Evolutionary conservation across 2,797 vertebrate species (phyloP).

Genomic region (Anisognathus igniventris): DNA sequence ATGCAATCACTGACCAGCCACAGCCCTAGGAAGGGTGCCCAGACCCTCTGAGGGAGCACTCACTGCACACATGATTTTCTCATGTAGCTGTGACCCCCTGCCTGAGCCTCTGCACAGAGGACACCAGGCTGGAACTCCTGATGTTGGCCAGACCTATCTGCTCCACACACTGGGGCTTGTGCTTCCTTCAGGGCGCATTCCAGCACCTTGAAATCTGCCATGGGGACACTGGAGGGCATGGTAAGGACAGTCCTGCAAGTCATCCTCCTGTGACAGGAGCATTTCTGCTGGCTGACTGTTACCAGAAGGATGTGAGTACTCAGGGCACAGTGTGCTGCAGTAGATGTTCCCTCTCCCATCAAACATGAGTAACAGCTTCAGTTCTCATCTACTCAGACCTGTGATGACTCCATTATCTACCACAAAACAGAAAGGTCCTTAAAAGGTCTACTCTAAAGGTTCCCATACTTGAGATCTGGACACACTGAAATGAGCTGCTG

Average conservation of each 20-base stretch:
- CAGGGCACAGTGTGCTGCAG: background rate
- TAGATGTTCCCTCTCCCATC: background rate
- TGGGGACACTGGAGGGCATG: background rate
- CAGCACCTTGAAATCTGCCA: background rate
- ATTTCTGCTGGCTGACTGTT: background rate
- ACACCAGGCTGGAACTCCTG: background rate
- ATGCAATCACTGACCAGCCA: background rate
- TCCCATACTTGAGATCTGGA: background rate
- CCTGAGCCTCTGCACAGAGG: rapidly evolving
- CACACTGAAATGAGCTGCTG: background rate
- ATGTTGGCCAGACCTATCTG: background rate
- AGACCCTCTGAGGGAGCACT: background rate
- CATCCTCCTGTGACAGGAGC: background rate
- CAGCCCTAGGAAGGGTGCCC: background rate
- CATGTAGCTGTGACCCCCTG: background rate
- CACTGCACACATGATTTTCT: background rate
- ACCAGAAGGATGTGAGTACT: background rate
- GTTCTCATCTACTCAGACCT: background rate
- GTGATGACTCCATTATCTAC: background rate
- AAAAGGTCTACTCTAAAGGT: background rate
- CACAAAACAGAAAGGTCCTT: background rate
- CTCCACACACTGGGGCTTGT: background rate
- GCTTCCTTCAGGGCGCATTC: background rate
- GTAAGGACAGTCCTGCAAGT: background rate
- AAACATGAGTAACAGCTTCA: background rate